Evolutionary conservation across 1,140 invertebrate genomes (phyloP).

Genomic region (Pogonomyrmex barbatus): DNA sequence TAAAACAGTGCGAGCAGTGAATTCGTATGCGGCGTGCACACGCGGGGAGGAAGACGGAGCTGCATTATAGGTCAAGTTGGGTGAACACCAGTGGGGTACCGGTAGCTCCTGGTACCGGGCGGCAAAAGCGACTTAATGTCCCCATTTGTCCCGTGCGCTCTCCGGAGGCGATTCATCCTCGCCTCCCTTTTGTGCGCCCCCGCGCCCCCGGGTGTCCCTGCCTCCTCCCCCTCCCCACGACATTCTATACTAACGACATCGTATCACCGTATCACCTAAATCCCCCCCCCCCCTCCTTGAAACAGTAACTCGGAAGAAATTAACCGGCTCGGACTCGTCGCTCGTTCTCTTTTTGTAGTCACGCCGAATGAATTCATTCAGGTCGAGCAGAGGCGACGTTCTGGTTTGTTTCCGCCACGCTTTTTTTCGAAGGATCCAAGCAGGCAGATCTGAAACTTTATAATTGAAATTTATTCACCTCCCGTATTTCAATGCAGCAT

Average conservation of each 20-base stretch:
- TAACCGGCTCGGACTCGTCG: conserved; percentile 71
- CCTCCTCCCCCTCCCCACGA: not conserved
- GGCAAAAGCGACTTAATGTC: conserved; percentile 79
- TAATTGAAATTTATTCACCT: not conserved
- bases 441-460: not conserved
- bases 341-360: conserved; percentile 58
- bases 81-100: conserved; percentile 54
- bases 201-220: conserved; percentile 40
- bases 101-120: conserved; percentile 71
- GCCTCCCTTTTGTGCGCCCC: conserved; percentile 71
- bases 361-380: conserved; percentile 65
- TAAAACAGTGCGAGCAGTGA: conserved; percentile 49
- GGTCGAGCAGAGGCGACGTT: not conserved
- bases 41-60: not conserved
- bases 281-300: conserved; percentile 50
- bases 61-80: conserved; percentile 33
- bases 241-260: conserved; percentile 73
- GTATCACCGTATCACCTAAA: conserved; percentile 72
- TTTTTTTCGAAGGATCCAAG: not conserved
- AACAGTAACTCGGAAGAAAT: conserved; percentile 76
- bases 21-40: conserved; percentile 55
- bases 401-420: conserved; percentile 35
- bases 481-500: not conserved
- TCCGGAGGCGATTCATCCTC: conserved; percentile 79
- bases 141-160: conserved; percentile 78